phyloP scores from a whole-genome alignment of 2,797 vertebrate genomes.

The Karalla daura region DNA sequence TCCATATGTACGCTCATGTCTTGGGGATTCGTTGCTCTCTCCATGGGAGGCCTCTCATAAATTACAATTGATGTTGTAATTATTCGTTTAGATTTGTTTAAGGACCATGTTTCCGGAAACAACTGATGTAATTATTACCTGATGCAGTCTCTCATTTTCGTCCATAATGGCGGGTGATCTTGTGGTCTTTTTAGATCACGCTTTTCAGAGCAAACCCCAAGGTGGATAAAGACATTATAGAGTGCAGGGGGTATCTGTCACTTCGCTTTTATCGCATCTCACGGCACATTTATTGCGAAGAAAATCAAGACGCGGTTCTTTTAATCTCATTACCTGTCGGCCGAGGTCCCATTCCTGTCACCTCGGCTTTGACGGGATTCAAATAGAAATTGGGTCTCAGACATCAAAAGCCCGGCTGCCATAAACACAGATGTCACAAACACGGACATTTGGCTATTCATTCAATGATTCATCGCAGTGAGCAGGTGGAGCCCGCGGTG shows the following conservation, averaged over 20 bases:
- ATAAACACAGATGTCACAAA: conserved; percentile 53
- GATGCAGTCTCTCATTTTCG: conserved; percentile 9
- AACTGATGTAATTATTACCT: conserved; percentile 33
- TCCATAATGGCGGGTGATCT: neutral
- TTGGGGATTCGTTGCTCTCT: conserved; percentile 45
- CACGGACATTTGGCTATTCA: conserved; percentile 26
- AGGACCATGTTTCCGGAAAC: conserved; percentile 26
- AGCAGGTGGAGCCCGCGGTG: conserved; percentile 29
- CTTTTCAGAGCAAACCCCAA: conserved; percentile 2
- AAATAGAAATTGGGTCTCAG: conserved; percentile 26
- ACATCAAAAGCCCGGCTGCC: conserved; percentile 46
- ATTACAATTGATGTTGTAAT: conserved; percentile 57
- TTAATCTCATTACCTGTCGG: conserved; percentile 40
- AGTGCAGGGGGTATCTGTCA: conserved; percentile 11
- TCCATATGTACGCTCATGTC: conserved; percentile 63
- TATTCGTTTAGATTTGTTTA: conserved; percentile 41
- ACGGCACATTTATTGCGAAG: conserved; percentile 8
- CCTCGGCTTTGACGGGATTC: conserved; percentile 15
- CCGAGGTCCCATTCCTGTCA: conserved; percentile 5
- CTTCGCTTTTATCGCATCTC: conserved; percentile 15
- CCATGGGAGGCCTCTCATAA: conserved; percentile 37
- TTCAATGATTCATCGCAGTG: conserved; percentile 29
- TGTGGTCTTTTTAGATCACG: neutral
- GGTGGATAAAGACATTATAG: conserved; percentile 15
- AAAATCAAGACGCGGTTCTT: conserved; percentile 16